Percentiles rank a stretch among this genome's conserved stretches.
These are phyloP conservation scores for Cephalopterus ornatus DNA, from an alignment of 2,113 vertebrate genomes.

Conservation along the genomic window DNA sequence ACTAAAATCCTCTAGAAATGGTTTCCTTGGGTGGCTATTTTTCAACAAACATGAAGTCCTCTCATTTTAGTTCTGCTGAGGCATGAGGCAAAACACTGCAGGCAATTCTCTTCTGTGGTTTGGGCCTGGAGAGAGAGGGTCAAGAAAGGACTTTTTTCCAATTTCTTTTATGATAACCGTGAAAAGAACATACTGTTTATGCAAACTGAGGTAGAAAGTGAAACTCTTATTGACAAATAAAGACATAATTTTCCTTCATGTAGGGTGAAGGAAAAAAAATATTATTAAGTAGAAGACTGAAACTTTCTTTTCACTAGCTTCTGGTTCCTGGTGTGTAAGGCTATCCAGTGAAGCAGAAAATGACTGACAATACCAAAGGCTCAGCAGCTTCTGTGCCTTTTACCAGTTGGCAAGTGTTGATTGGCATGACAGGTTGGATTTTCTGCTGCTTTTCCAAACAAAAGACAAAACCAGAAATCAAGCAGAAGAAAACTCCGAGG, in stretches of 20 bases:
- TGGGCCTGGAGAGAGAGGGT: fast-evolving
- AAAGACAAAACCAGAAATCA: neutral
- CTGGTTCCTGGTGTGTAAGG: neutral
- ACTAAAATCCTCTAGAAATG: neutral
- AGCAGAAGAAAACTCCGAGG: neutral
- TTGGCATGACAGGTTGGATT: fast-evolving
- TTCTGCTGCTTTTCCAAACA: neutral
- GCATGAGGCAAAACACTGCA: neutral
- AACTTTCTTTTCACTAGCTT: neutral
- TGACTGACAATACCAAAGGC: neutral
- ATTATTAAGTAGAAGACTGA: neutral
- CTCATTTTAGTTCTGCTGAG: neutral
- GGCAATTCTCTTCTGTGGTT: neutral
- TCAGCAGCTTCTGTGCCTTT: neutral
- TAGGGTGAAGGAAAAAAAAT: neutral
- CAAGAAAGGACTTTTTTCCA: neutral
- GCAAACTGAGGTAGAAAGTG: neutral
- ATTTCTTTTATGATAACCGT: neutral
- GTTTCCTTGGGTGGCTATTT: neutral
- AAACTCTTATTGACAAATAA: neutral
- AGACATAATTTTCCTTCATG: neutral
- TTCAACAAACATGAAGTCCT: neutral
- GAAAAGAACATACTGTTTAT: neutral
- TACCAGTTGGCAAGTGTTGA: fast-evolving
- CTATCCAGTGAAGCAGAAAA: neutral